Evolutionary conservation across 2,797 vertebrate species (phyloP).

Genomic region (Dicrostonyx torquatus): DNA sequence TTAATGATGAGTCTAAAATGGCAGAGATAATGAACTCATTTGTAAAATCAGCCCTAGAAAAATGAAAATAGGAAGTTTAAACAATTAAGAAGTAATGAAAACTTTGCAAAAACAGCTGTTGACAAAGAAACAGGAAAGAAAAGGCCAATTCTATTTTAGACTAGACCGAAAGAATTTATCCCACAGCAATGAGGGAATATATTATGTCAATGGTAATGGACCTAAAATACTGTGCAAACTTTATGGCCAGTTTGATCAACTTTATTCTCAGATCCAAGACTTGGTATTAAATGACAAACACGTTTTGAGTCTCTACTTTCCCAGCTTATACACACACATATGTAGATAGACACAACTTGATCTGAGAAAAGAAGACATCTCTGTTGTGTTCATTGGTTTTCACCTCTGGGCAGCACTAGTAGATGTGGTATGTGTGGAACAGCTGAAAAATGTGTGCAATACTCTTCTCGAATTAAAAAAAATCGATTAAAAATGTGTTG

Average conservation of each 20-base stretch:
- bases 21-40: constrained; percentile 87
- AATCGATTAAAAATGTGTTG: not conserved
- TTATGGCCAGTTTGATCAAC: not conserved
- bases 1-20: constrained; percentile 87
- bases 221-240: not conserved
- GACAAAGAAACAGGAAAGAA: constrained; percentile 80
- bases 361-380: not conserved
- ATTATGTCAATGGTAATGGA: constrained; percentile 13
- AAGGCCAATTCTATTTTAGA: constrained; percentile 77
- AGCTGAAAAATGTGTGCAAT: not conserved
- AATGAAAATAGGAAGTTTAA: constrained; percentile 88
- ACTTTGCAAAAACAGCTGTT: constrained; percentile 85
- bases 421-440: not conserved
- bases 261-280: not conserved
- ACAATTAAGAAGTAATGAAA: constrained; percentile 89
- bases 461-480: not conserved
- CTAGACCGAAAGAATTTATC: constrained; percentile 64
- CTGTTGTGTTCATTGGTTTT: not conserved
- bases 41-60: constrained; percentile 89
- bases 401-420: not conserved
- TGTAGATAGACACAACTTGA: not conserved
- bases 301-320: not conserved
- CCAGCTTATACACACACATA: not conserved
- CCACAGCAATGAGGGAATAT: not conserved
- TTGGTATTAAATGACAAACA: not conserved